Conservation (phyloP, 2,113 vertebrate species). For the Lichenostomus cassidix region DNA sequence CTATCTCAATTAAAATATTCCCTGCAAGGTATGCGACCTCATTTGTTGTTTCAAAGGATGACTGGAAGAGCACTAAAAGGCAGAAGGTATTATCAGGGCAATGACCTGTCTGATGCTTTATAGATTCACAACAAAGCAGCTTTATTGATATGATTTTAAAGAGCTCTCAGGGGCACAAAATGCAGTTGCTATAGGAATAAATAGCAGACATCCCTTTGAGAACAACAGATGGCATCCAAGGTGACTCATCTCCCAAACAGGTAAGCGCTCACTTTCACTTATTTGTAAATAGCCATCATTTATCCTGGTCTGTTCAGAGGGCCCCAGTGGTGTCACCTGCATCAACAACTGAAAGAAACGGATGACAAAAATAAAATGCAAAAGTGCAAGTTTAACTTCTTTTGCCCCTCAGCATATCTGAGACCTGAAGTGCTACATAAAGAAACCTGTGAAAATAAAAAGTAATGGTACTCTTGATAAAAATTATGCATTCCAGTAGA, state of each 20-base stretch:
- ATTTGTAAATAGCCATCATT: conserved; percentile 73
- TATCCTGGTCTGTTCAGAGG: conserved; percentile 68
- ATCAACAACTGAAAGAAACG: conserved; percentile 19
- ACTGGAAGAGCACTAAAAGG: conserved; percentile 43
- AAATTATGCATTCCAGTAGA: conserved; percentile 25
- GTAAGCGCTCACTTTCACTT: conserved; percentile 56
- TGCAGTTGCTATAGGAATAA: conserved; percentile 69
- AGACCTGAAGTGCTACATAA: conserved; percentile 18
- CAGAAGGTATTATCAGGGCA: conserved; percentile 52
- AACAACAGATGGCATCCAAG: conserved; percentile 79
- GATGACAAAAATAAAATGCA: conserved; percentile 60
- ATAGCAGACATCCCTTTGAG: conserved; percentile 72
- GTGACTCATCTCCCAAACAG: conserved; percentile 73
- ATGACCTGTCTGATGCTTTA: conserved; percentile 52
- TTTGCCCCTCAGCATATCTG: conserved; percentile 57
- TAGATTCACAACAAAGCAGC: conserved; percentile 69
- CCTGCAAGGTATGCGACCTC: conserved; percentile 20
- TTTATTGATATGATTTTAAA: conserved; percentile 76
- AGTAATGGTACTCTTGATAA: conserved; percentile 32
- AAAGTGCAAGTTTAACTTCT: conserved; percentile 65
- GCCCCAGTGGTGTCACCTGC: conserved; percentile 59
- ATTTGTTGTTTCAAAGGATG: conserved; percentile 26
- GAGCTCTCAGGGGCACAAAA: conserved; percentile 66
- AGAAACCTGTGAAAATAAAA: conserved; percentile 48
- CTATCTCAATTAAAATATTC: conserved; percentile 28